These are phyloP conservation scores for Germaria angustata DNA, from an alignment of 2,888 invertebrate genomes.

Conservation along the genomic window DNA sequence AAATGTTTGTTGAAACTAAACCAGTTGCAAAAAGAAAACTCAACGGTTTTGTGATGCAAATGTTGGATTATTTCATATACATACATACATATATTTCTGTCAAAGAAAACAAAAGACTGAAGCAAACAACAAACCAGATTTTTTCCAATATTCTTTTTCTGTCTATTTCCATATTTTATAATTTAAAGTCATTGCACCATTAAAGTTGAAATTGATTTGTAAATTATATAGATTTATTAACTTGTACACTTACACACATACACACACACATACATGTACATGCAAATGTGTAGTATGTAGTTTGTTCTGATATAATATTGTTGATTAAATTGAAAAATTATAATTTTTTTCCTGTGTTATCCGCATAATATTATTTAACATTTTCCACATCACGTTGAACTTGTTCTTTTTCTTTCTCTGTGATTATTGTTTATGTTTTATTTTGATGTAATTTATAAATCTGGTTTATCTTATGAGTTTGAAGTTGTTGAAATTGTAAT, in stretches of 20 bases:
- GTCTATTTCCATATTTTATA: not conserved
- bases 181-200: slow-evolving; percentile 52
- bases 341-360: not conserved
- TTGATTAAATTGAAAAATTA: slow-evolving; percentile 35
- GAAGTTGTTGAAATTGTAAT: slow-evolving; percentile 24
- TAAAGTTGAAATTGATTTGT: slow-evolving; percentile 50
- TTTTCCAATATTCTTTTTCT: slow-evolving; percentile 17
- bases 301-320: slow-evolving; percentile 42
- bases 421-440: slow-evolving; percentile 24
- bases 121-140: slow-evolving; percentile 47
- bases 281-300: not conserved
- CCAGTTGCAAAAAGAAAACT: not conserved
- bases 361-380: slow-evolving; percentile 58
- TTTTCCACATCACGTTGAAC: slow-evolving; percentile 46
- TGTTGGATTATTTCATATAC: not conserved
- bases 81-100: too few species aligned
- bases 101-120: slow-evolving; percentile 15
- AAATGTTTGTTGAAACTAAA: slow-evolving; percentile 6
- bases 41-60: slow-evolving; percentile 14
- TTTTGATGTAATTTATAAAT: slow-evolving; percentile 46
- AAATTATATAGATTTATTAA: slow-evolving; percentile 54
- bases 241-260: not conserved
- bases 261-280: not conserved
- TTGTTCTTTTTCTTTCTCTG: slow-evolving; percentile 38
- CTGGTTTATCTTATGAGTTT: slow-evolving; percentile 49